Evolutionary conservation across 2,113 vertebrate genomes (phyloP).

Genomic region (Poecile atricapillus): DNA sequence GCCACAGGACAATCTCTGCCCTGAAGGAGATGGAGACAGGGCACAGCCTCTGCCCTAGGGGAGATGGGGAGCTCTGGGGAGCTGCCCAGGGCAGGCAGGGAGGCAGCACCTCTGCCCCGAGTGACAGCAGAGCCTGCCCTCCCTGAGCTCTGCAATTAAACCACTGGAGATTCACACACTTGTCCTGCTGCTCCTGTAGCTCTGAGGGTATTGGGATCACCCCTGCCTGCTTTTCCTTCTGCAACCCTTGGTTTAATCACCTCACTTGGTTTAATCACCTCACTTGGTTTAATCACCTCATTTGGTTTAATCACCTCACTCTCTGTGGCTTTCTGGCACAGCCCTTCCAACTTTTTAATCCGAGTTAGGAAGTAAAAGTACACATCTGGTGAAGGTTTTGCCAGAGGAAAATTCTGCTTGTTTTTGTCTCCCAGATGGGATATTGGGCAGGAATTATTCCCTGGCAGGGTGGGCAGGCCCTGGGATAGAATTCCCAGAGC

Average conservation of each 20-base stretch:
- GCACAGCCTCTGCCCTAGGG: background rate
- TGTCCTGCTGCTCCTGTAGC: background rate
- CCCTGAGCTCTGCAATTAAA: background rate
- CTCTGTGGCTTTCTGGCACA: rapidly evolving
- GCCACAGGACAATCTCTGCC: background rate
- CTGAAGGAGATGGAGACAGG: background rate
- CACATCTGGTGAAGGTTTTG: background rate
- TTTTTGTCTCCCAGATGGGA: background rate
- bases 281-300: background rate
- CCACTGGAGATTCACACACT: background rate
- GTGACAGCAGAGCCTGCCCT: background rate
- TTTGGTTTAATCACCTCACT: background rate
- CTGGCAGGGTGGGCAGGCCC: rapidly evolving
- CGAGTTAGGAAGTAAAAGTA: background rate
- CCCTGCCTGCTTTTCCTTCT: background rate
- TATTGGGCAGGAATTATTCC: background rate
- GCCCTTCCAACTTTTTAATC: background rate
- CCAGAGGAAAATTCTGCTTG: background rate
- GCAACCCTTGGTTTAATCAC: background rate
- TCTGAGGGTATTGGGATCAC: background rate
- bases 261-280: background rate
- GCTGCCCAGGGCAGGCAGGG: background rate
- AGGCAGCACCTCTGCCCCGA: background rate
- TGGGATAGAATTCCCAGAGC: background rate
- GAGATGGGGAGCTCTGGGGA: background rate